Conservation (phyloP, 2,888 invertebrate genomes). For the Mycalesis mineus region DNA sequence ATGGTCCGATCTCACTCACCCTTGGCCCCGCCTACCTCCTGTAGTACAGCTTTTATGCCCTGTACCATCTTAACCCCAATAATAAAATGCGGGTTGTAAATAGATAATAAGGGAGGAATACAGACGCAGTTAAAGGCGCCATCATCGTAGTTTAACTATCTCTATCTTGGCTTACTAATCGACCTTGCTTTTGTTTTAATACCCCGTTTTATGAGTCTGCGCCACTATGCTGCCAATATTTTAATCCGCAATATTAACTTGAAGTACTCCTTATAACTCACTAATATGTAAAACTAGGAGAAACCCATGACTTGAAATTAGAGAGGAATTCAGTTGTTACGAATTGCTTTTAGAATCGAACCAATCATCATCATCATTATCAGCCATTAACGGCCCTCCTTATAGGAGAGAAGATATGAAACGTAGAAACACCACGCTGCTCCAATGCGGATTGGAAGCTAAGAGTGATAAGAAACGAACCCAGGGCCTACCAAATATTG, state of each 20-base stretch:
- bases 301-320: no score
- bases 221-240: conserved; percentile 30
- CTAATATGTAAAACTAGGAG: no score
- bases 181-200: conserved; percentile 57
- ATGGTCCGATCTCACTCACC: conserved; percentile 62
- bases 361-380: no score
- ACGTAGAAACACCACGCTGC: no score
- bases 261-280: conserved; percentile 27
- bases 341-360: no score
- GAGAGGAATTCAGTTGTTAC: no score
- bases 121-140: conserved; percentile 72
- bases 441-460: no score
- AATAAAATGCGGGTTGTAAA: conserved; percentile 78
- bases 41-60: conserved; percentile 57
- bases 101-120: conserved; percentile 74
- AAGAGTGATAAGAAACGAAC: no score
- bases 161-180: conserved; percentile 60
- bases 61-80: conserved; percentile 74
- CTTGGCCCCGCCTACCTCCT: conserved; percentile 55
- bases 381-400: no score
- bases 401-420: no score
- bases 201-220: conserved; percentile 46
- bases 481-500: no score
- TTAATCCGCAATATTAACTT: conserved; percentile 9
- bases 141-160: conserved; percentile 56